Conservation (phyloP, 2,888 invertebrate species). For the Rhamphomyia laevipes region DNA sequence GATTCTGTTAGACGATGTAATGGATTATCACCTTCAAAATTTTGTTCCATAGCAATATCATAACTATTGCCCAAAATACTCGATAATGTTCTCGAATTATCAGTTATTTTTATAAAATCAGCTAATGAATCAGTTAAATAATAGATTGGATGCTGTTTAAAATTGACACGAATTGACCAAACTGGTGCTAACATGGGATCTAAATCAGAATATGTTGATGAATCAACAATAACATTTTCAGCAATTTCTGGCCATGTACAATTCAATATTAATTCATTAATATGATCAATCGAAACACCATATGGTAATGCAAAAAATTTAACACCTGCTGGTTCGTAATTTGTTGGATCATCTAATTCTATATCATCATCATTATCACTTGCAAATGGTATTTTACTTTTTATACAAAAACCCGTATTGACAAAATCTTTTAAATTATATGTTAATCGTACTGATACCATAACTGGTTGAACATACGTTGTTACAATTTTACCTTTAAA, state of each 20-base stretch:
- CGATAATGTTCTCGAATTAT: conserved; percentile 20
- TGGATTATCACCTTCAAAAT: conserved; percentile 45
- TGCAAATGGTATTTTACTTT: conserved; percentile 19
- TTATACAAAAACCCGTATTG: conserved; percentile 21
- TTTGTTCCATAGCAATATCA: conserved; percentile 39
- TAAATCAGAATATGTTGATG: conserved; percentile 76
- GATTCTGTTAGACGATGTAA: conserved; percentile 65
- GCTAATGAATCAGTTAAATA: conserved; percentile 64
- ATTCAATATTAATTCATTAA: conserved; percentile 62
- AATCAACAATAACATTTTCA: conserved; percentile 79
- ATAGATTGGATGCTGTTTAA: conserved; percentile 58
- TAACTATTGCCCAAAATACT: conserved; percentile 30
- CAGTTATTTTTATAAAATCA: conserved; percentile 57
- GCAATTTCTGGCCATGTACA: conserved; percentile 79
- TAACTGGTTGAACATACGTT: conserved; percentile 44
- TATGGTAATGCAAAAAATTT: conserved; percentile 69
- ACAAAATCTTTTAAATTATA: conserved; percentile 43
- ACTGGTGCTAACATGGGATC: conserved; percentile 67
- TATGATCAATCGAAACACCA: conserved; percentile 72
- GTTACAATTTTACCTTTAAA: conserved; percentile 83
- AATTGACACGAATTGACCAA: conserved; percentile 61
- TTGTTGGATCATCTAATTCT: conserved; percentile 31
- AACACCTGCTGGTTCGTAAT: conserved; percentile 51
- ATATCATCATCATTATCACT: conserved; percentile 13
- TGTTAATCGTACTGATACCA: conserved; percentile 55